Evolutionary conservation across 1,140 invertebrate genomes (phyloP).

Genomic region (Ladona fulva): DNA sequence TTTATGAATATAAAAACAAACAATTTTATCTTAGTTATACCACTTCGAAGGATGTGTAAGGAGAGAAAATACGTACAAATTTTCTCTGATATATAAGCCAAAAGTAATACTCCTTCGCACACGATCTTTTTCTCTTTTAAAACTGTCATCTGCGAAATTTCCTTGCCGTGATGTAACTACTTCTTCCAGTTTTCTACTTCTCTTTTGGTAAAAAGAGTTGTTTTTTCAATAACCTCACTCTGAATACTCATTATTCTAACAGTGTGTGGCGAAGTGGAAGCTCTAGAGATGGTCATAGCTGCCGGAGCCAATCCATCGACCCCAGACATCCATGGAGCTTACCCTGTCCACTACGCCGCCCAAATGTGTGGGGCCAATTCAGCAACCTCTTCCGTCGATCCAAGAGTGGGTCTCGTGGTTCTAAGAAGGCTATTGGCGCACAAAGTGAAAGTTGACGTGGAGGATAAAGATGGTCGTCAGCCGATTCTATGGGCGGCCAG

Average conservation of each 20-base stretch:
- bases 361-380: conserved; percentile 82
- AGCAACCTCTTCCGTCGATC: conserved; percentile 46
- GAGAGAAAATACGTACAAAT: too few relatives aligned
- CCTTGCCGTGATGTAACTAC: too few relatives aligned
- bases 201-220: too few relatives aligned
- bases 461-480: conserved; percentile 84
- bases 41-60: too few relatives aligned
- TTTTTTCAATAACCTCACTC: too few relatives aligned
- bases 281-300: conserved; percentile 71
- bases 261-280: conserved; percentile 87
- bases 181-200: too few relatives aligned
- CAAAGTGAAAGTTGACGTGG: conserved; percentile 69
- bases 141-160: too few relatives aligned
- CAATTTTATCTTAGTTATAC: too few relatives aligned
- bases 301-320: conserved; percentile 74
- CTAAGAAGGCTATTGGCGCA: conserved; percentile 72
- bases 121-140: too few relatives aligned
- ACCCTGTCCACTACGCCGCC: conserved; percentile 92
- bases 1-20: too few relatives aligned
- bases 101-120: too few relatives aligned
- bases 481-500: conserved; percentile 95
- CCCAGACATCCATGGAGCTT: conserved; percentile 87
- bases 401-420: conserved; percentile 62
- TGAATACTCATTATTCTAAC: conserved; percentile 23
- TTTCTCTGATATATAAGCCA: too few relatives aligned